A percentile compares a stretch with the other conserved stretches of the same genome.
phyloP scores from a whole-genome alignment of 2,888 invertebrate species.

The Eueremaeus valkanovi region DNA sequence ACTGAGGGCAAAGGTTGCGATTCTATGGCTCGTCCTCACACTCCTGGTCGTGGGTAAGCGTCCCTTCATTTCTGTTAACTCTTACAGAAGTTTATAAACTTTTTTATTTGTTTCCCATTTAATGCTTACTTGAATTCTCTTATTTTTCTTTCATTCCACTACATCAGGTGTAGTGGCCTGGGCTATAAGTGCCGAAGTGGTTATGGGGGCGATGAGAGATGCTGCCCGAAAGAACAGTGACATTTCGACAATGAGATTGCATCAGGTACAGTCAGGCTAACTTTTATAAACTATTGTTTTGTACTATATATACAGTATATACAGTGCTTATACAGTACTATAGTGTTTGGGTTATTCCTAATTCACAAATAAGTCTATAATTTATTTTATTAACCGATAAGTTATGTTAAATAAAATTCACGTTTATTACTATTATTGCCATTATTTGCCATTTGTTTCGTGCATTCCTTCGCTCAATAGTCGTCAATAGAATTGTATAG shows the following conservation, averaged over 20 bases:
- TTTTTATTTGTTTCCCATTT: neutral
- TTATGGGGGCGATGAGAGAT: conserved; percentile 45
- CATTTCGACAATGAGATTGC: conserved; percentile 5
- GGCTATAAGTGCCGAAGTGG: conserved; percentile 48
- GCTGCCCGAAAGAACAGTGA: conserved; percentile 33
- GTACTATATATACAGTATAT: too few relatives aligned
- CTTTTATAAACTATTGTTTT: too few relatives aligned
- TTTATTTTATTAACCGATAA: neutral
- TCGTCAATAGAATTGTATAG: too few relatives aligned
- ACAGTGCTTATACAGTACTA: too few relatives aligned
- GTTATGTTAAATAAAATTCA: neutral
- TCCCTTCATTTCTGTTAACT: neutral
- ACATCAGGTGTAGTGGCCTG: conserved; percentile 47
- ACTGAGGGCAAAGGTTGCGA: conserved; percentile 6
- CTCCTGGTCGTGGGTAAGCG: neutral
- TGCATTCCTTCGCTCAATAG: too few relatives aligned
- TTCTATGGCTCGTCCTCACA: conserved; percentile 11
- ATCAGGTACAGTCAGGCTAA: conserved; percentile 4
- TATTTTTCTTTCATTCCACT: neutral
- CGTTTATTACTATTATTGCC: neutral
- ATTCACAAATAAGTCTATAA: neutral
- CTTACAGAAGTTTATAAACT: neutral
- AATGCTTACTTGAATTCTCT: too few relatives aligned
- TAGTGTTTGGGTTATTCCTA: neutral
- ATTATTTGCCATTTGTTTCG: too few relatives aligned